A percentile compares a stretch with the other conserved stretches of the same genome.
Evolutionary conservation across 1,140 invertebrate genomes (phyloP).

Genomic region (Diorhabda carinulata): DNA sequence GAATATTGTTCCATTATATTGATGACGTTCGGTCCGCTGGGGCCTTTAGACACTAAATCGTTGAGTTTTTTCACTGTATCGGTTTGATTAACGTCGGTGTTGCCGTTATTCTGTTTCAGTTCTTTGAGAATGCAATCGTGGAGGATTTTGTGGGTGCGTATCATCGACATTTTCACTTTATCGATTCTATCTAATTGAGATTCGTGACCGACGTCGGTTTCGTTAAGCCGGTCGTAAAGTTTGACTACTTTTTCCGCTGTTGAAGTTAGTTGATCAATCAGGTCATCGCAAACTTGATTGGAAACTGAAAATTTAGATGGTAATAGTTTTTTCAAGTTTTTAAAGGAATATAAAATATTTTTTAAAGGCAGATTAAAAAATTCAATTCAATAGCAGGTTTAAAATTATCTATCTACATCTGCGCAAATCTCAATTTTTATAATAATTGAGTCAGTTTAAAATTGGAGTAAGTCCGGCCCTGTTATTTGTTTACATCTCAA

Average conservation of each 20-base stretch:
- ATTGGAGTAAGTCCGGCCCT: no score
- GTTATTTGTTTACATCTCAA: no score
- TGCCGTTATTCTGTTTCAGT: constrained; percentile 39
- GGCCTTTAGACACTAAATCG: constrained; percentile 42
- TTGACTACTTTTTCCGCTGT: constrained; percentile 64
- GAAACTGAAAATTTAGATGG: constrained; percentile 51
- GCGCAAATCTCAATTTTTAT: no score
- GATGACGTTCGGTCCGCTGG: constrained; percentile 52
- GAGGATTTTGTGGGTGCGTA: constrained; percentile 55
- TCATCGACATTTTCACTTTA: constrained; percentile 54
- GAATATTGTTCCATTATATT: constrained; percentile 65
- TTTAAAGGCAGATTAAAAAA: no score
- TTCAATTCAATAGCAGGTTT: no score
- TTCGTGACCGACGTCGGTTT: constrained; percentile 38
- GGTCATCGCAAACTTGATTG: constrained; percentile 59
- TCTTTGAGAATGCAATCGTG: constrained; percentile 43
- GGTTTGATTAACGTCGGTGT: constrained; percentile 43
- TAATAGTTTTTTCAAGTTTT: no score
- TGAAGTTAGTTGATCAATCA: constrained; percentile 60
- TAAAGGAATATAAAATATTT: no score
- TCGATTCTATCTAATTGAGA: constrained; percentile 49
- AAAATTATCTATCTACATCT: no score
- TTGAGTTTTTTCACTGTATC: constrained; percentile 46
- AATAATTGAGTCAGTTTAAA: no score
- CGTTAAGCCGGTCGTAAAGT: constrained; percentile 58